These are phyloP conservation scores for Eulithis prunata DNA, from an alignment of 2,888 invertebrate genomes.

Conservation along the genomic window DNA sequence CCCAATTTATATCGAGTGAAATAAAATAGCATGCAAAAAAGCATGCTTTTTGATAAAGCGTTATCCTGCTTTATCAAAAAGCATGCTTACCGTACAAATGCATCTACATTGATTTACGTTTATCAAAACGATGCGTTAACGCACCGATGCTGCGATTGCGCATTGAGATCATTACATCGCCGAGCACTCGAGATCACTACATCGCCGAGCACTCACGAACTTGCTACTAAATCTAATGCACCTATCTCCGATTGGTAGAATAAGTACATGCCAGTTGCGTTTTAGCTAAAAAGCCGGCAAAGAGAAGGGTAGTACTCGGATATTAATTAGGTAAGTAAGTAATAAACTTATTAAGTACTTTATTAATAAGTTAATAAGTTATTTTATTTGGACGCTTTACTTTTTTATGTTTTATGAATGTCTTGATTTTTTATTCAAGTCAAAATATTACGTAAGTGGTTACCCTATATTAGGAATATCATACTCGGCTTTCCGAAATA, in stretches of 20 bases:
- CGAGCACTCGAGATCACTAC: neutral
- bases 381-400: no score
- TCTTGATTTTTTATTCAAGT: no score
- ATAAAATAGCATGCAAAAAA: no score
- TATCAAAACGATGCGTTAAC: constrained; percentile 32
- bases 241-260: neutral
- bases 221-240: constrained; percentile 15
- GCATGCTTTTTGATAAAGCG: no score
- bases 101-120: constrained; percentile 34
- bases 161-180: constrained; percentile 20
- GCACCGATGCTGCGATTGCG: constrained; percentile 17
- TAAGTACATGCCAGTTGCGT: neutral
- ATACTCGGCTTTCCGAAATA: no score
- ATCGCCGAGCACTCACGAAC: constrained; percentile 20
- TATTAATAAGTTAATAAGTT: no score
- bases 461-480: no score
- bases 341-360: no score
- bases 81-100: constrained; percentile 15
- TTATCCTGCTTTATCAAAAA: neutral
- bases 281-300: neutral
- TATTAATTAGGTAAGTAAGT: no score
- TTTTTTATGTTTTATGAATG: no score
- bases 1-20: no score
- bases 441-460: no score
- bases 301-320: neutral